Conservation (phyloP, 2,888 invertebrate genomes). For the Pyrrhosoma nymphula region DNA sequence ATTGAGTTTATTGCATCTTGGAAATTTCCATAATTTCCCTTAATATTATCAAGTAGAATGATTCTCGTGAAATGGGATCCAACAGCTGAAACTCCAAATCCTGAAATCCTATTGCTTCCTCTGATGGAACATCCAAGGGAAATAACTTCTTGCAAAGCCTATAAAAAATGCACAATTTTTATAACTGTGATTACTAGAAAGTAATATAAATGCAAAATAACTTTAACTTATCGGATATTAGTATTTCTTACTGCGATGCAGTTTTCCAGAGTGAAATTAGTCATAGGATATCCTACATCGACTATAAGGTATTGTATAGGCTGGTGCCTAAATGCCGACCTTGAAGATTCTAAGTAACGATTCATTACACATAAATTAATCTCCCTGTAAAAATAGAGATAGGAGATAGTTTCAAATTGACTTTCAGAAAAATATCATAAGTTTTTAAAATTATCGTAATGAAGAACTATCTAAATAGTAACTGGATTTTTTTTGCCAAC, state of each 20-base stretch:
- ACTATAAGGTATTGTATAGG: slow-evolving; percentile 68
- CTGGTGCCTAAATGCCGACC: slow-evolving; percentile 68
- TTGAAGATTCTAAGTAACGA: slow-evolving; percentile 30
- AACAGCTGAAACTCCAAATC: slow-evolving; percentile 68
- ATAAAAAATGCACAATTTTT: not conserved
- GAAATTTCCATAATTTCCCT: slow-evolving; percentile 66
- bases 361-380: not conserved
- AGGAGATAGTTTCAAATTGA: not conserved
- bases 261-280: slow-evolving; percentile 22
- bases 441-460: not conserved
- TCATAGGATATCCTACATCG: slow-evolving; percentile 68
- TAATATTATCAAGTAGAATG: slow-evolving; percentile 48
- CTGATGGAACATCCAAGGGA: slow-evolving; percentile 68
- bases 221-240: too few relatives aligned
- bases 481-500: not conserved
- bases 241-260: slow-evolving; percentile 5
- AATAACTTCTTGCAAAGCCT: slow-evolving; percentile 68
- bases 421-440: not conserved
- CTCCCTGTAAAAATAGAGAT: not conserved
- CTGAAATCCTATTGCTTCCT: slow-evolving; percentile 68
- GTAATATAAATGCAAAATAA: too few relatives aligned
- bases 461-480: not conserved
- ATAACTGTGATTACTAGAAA: too few relatives aligned
- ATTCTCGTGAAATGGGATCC: slow-evolving; percentile 58
- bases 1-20: slow-evolving; percentile 55